These are phyloP conservation scores for Gymnoscopelus braueri DNA, from an alignment of 2,797 vertebrate species.

Conservation along the genomic window DNA sequence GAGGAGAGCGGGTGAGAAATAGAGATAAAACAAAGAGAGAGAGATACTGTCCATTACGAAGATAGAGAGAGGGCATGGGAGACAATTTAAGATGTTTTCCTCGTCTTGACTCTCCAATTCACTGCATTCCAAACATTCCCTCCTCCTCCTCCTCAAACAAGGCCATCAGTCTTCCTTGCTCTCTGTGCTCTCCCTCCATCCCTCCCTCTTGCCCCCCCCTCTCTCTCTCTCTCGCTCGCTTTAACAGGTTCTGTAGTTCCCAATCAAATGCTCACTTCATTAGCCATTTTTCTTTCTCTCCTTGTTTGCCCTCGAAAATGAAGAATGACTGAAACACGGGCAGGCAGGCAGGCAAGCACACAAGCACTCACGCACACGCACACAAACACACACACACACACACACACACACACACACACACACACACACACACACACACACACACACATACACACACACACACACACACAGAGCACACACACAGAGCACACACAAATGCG, in stretches of 20 bases:
- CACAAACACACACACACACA: slow-evolving; percentile 4
- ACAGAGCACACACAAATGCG: slow-evolving; percentile 5
- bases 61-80: slow-evolving; percentile 4
- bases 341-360: slow-evolving; percentile 23
- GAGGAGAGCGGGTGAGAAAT: background rate
- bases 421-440: slow-evolving; percentile 12
- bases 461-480: background rate
- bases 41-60: too few species aligned
- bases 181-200: slow-evolving; percentile 8
- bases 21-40: background rate
- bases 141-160: slow-evolving; percentile 35
- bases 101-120: slow-evolving; percentile 32
- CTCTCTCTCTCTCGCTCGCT: slow-evolving; percentile 23
- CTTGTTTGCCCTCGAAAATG: slow-evolving; percentile 59
- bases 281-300: slow-evolving; percentile 51
- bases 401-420: slow-evolving; percentile 15
- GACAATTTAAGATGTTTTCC: slow-evolving; percentile 29
- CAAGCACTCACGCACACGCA: slow-evolving; percentile 9
- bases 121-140: slow-evolving; percentile 27
- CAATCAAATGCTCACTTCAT: slow-evolving; percentile 73
- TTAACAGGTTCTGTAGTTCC: slow-evolving; percentile 59
- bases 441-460: slow-evolving; percentile 9
- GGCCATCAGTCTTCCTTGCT: slow-evolving; percentile 30
- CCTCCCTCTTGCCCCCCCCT: background rate
- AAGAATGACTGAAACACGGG: slow-evolving; percentile 21